Percentiles rank a stretch among this genome's conserved stretches.
These are phyloP conservation scores for Epinotia brunnichana DNA, from an alignment of 2,888 invertebrate species.

Conservation along the genomic window DNA sequence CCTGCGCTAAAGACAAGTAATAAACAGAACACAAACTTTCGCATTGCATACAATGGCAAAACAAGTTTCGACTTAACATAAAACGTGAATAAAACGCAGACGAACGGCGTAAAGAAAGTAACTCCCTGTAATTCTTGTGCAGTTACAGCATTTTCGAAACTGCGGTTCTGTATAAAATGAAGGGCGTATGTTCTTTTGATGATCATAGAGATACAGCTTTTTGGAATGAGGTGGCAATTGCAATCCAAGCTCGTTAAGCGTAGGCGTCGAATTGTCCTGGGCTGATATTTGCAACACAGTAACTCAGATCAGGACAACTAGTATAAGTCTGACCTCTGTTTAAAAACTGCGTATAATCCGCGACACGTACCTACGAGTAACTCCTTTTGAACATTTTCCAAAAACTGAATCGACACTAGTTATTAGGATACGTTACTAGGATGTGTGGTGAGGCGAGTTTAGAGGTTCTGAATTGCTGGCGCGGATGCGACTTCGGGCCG, in stretches of 20 bases:
- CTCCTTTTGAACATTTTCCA: no score
- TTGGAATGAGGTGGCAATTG: neutral
- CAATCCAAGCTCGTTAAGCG: neutral
- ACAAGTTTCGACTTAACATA: constrained; percentile 32
- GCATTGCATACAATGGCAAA: constrained; percentile 25
- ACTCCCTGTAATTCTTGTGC: neutral
- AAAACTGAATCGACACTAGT: no score
- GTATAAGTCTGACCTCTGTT: neutral
- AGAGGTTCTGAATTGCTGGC: neutral
- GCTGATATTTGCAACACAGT: neutral
- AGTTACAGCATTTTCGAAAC: constrained; percentile 2
- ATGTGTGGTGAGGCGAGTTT: neutral
- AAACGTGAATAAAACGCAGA: constrained; percentile 20
- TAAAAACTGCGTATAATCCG: no score
- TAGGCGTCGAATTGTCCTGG: neutral
- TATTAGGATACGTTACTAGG: no score
- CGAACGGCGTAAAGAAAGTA: constrained; percentile 9
- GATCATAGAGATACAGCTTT: neutral
- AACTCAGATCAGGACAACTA: neutral
- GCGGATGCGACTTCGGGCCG: neutral
- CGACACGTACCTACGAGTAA: no score
- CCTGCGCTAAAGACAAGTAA: neutral
- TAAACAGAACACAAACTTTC: constrained; percentile 21
- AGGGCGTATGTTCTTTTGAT: neutral
- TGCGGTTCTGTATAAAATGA: neutral